Conservation (phyloP, 1,140 invertebrate species). For the Cataglyphis hispanica region DNA sequence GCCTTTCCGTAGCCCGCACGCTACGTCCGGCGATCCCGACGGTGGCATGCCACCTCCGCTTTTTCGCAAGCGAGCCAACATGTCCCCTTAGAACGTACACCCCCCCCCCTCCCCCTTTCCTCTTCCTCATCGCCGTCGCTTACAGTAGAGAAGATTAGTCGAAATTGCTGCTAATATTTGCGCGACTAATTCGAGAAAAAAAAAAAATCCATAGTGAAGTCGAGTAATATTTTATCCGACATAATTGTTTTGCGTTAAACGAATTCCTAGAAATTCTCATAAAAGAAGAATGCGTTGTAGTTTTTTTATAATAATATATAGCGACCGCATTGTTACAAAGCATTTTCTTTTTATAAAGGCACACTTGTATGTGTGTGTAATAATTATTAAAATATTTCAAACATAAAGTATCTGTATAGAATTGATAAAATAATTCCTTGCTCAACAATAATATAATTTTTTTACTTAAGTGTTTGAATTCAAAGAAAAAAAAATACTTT, state of each 20-base stretch:
- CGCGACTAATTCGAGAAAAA: constrained; percentile 14
- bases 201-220: neutral
- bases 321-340: neutral
- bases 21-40: constrained; percentile 31
- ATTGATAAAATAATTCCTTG: neutral
- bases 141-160: neutral
- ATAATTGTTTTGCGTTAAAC: neutral
- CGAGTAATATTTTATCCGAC: neutral
- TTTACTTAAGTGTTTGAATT: neutral
- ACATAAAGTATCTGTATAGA: neutral
- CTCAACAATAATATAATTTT: neutral
- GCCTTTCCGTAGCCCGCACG: neutral
- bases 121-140: neutral
- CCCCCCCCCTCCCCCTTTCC: neutral
- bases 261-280: neutral
- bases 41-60: neutral
- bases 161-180: constrained; percentile 50
- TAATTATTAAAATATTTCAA: neutral
- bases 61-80: constrained; percentile 40
- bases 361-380: neutral
- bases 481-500: neutral
- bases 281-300: neutral
- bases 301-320: neutral
- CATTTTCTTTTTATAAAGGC: neutral
- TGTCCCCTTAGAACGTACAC: neutral